Base-by-base conservation (phyloP, 2,113 vertebrate species). In the Hipposideros armiger region DNA sequence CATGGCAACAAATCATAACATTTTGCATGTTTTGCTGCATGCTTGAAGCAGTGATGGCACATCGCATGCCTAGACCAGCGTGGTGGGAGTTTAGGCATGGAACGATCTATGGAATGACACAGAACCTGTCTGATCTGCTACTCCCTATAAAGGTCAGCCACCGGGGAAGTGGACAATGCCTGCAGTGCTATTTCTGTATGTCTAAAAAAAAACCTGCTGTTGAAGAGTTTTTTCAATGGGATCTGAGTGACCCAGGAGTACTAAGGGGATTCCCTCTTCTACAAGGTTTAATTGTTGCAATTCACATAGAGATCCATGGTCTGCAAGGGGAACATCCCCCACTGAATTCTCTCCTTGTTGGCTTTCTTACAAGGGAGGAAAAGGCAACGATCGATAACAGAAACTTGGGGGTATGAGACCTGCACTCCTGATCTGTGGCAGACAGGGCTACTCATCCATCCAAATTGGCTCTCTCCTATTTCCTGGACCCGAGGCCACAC, bases 1-100 rank as follows among this genome's bases (percentile, higher is more conserved):
- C 98, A 98, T 98, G 98, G 98, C 97, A 98, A 99, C 98, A 98
- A 97, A 98, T 98, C 98, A 98, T 96, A 99, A 99, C 98, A 98
- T 73, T 98, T 95, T 28, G 45, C 87, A 45, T 96, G 97, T 98
- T 98, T 97, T 96, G 96, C 97, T 97, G 96, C 28, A 15, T 6
- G 28, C 97, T 97, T 56, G 16, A 92, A 95, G 92, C 94, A 67
- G 92, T 74, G 89, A 66, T 66, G 24, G 77, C 60, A 62, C 86
- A 76, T 0, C 2, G 83, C 97, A 40, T 0, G 82, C 89, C 26
- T 60, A 95, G 97, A 82, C 87, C 72, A 0, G 26, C 56, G 96
- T 70, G 96, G 95, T 94, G 93, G 91, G 97, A 95, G 96, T 85
- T 92, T 89, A 95, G 74, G 20, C 93, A 96, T 10, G 77, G 93